Evolutionary conservation across 2,797 vertebrate genomes (phyloP), one percentile per base, ranked within the genome.

Genomic region (Nothura maculosa): DNA sequence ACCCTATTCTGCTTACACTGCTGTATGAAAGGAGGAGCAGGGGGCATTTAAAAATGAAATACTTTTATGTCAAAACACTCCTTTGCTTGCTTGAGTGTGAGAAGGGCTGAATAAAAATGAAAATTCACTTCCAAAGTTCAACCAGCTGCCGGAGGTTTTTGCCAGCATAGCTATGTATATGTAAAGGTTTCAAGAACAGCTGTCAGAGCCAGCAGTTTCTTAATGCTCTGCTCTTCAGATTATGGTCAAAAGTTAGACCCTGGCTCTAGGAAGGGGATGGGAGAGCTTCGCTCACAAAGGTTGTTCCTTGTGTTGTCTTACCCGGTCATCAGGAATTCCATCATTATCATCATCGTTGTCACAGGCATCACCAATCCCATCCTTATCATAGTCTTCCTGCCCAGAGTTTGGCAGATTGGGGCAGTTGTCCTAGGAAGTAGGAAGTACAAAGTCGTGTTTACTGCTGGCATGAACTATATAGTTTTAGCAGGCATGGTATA

Each of bases 371-470:
- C 99, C 99, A 58, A 98, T 97, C 80, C 99, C 99, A 84, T 99
- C 99, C 96, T 99, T 99, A 98, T 99, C 99, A 12, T 99, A 98
- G 97, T 99, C 99, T 98, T 99, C 99, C 95, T 99, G 99, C n/a
- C 99, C 99, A 36, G 99, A 99, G 97, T 99, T 99, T 89, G 99
- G 99, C 90, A 99, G 98, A 91, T 97, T 98, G 89, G 99, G 99
- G 95, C 99, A 99, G 91, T 99, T 99, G 96, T 99, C 99, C 99
- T 99, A 85, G 89, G 97, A 95, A 91, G 73, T 47, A 96, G 47
- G 21, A 76, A 80, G 74, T 10, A 62, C 24, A 73, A 3, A 36
- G 27, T 36, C 34, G 2, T 60, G 25, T 81, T 94, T 61, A 78
- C 12, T 75, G 22, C 14, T 45, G 45, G 14, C 20, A 27, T 38